phyloP scores from a whole-genome alignment of 2,797 vertebrate genomes.

The Brotula barbata region DNA sequence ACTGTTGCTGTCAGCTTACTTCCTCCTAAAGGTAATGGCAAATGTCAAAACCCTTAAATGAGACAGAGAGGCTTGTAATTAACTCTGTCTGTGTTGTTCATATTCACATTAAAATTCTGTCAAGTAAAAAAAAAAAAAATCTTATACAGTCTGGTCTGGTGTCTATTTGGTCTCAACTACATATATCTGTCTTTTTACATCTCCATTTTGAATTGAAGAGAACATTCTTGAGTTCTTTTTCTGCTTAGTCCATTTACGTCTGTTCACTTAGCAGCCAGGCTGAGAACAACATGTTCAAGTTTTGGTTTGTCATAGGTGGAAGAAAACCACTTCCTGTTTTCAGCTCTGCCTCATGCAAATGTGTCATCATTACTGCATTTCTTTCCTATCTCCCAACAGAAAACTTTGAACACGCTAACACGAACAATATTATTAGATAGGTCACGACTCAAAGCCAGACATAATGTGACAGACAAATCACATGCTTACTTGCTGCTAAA shows the following conservation, averaged over 20 bases:
- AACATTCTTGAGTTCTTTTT: neutral
- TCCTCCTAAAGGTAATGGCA: slow-evolving; percentile 62
- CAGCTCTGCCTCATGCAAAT: slow-evolving; percentile 74
- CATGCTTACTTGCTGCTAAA: slow-evolving; percentile 94
- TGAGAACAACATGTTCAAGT: slow-evolving; percentile 43
- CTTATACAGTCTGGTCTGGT: too few relatives aligned
- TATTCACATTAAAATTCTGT: too few relatives aligned
- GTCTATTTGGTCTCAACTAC: neutral
- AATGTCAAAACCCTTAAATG: slow-evolving; percentile 38
- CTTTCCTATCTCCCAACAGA: slow-evolving; percentile 54
- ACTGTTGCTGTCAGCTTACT: slow-evolving; percentile 68
- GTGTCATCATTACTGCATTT: slow-evolving; percentile 71
- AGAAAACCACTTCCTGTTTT: slow-evolving; percentile 84
- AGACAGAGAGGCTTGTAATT: slow-evolving; percentile 22
- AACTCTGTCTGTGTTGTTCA: neutral
- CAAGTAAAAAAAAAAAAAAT: too few relatives aligned
- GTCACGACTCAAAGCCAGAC: neutral
- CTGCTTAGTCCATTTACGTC: slow-evolving; percentile 9
- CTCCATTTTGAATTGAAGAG: neutral
- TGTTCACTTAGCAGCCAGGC: slow-evolving; percentile 40
- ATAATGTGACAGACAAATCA: neutral
- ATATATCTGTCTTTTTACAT: neutral
- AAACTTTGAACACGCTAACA: slow-evolving; percentile 1
- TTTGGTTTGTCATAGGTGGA: slow-evolving; percentile 62
- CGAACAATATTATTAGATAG: neutral